Evolutionary conservation across 2,113 vertebrate species (phyloP), one percentile per base, ranked within the genome.

Genomic region (Lycocorax pyrrhopterus): DNA sequence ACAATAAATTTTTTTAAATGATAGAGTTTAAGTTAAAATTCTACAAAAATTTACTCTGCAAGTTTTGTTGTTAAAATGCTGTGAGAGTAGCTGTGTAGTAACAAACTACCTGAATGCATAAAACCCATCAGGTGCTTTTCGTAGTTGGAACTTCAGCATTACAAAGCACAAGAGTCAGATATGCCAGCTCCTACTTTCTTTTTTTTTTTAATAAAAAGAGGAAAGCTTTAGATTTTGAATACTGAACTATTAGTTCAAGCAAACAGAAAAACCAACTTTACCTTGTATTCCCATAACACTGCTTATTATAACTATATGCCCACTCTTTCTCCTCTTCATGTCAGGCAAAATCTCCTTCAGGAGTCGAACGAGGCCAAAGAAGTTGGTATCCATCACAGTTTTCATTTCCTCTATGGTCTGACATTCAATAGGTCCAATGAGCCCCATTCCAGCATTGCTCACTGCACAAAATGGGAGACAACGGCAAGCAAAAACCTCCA

Each of bases 251-350:
- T 56, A 79, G 58, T 62, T 89, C 53, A 93, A 91, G 84, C 32
- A 91, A 90, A 76, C 3, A 74, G 60, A 75, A 49, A 39, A 56
- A 20, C 0, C 39, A 82, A 30, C 51, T 87, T 91, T 94, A 98
- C 98, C 98, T 96, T 99, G 98, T 92, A 99, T 98, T 51, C 98
- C 98, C 98, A 99, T 98, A 43, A 99, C 98, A 62, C 98, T 99
- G 97, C 98, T 99, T 39, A 99, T 99, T 49, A 98, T 98, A 69
- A 99, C 98, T 47, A 98, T 98, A 35, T 99, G 98, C 9, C 98
- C 98, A 35, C 94, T 98, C 93, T 98, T 98, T 90, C 98, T 98
- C 68, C 66, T 98, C 96, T 99, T 99, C 98, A 99, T 99, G 80
- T 99, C 98, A 22, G 98, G 98, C 17, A 99, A 91, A 83, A 99